A percentile compares a stretch with the other conserved stretches of the same genome.
These are phyloP conservation scores for Nephrocerus scutellatus DNA, from an alignment of 2,888 invertebrate genomes.

Conservation along the genomic window DNA sequence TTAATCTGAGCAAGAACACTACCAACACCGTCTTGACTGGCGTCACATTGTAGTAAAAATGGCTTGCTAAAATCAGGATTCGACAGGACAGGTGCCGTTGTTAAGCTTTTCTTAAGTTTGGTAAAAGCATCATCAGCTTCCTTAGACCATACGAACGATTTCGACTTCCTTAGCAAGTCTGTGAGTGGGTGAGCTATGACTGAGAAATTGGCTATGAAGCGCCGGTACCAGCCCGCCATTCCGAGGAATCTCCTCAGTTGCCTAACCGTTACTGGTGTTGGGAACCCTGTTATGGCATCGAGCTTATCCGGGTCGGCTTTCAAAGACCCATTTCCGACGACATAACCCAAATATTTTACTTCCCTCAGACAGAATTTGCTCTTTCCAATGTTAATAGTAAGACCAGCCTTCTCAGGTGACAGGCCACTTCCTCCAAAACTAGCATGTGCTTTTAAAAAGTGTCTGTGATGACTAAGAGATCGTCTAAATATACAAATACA, in stretches of 20 bases:
- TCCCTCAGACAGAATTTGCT: conserved; percentile 4
- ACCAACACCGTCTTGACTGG: conserved; percentile 12
- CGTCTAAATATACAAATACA: conserved; percentile 8
- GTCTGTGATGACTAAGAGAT: not conserved
- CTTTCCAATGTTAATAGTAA: conserved; percentile 2
- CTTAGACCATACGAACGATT: conserved; percentile 6
- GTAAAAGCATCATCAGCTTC: conserved; percentile 8
- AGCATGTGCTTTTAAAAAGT: not conserved
- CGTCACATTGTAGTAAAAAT: conserved; percentile 17
- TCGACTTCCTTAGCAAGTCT: not conserved
- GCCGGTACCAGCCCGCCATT: conserved; percentile 8
- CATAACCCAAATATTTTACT: conserved; percentile 4
- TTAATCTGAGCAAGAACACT: conserved; percentile 17
- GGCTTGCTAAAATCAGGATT: conserved; percentile 16
- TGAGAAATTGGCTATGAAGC: conserved; percentile 9
- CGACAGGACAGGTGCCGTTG: conserved; percentile 8
- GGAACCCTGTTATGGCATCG: conserved; percentile 2
- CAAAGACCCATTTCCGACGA: conserved; percentile 6
- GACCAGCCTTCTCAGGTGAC: not conserved
- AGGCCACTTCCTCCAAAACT: not conserved
- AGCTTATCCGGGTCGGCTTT: not conserved
- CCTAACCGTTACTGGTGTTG: conserved; percentile 10
- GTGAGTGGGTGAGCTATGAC: not conserved
- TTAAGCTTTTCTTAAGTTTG: conserved; percentile 7
- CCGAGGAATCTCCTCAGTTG: conserved; percentile 10